Percentiles rank a stretch among this genome's conserved stretches.
Conservation (phyloP, 2,888 invertebrate species). For the Tiphia femorata region DNA sequence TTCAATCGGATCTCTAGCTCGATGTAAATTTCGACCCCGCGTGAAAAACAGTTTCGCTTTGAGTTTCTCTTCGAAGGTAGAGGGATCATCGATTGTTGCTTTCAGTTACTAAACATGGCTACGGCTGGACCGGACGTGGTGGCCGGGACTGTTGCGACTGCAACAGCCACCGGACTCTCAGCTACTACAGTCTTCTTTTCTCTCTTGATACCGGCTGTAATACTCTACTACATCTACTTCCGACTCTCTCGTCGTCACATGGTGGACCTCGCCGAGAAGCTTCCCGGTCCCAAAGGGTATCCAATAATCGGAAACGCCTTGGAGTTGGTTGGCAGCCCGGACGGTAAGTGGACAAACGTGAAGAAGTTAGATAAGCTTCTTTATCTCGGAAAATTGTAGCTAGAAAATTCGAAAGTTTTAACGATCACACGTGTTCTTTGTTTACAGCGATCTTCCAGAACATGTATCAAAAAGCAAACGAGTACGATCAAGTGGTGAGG, state of each 20-base stretch:
- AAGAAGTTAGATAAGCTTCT: neutral
- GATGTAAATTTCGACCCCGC: too few relatives aligned
- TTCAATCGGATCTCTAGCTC: too few relatives aligned
- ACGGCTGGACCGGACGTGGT: constrained; percentile 63
- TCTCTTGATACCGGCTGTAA: constrained; percentile 78
- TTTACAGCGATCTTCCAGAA: constrained; percentile 82
- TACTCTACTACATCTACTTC: constrained; percentile 83
- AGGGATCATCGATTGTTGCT: neutral
- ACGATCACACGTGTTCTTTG: too few relatives aligned
- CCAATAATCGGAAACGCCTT: constrained; percentile 83
- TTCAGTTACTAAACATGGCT: constrained; percentile 51
- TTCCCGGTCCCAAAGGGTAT: constrained; percentile 80
- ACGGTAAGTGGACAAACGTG: constrained; percentile 72
- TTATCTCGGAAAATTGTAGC: neutral
- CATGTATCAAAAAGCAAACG: constrained; percentile 71
- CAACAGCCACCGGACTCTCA: constrained; percentile 71
- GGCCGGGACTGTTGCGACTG: constrained; percentile 60
- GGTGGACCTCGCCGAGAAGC: constrained; percentile 78
- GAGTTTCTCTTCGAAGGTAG: too few relatives aligned
- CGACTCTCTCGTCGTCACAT: constrained; percentile 79
- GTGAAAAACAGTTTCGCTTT: too few relatives aligned
- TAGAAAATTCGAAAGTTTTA: neutral
- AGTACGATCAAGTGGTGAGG: constrained; percentile 75
- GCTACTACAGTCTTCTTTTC: constrained; percentile 80
- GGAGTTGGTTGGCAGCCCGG: constrained; percentile 80